Conservation (phyloP, 1,140 invertebrate species). For the Psix sp. region DNA sequence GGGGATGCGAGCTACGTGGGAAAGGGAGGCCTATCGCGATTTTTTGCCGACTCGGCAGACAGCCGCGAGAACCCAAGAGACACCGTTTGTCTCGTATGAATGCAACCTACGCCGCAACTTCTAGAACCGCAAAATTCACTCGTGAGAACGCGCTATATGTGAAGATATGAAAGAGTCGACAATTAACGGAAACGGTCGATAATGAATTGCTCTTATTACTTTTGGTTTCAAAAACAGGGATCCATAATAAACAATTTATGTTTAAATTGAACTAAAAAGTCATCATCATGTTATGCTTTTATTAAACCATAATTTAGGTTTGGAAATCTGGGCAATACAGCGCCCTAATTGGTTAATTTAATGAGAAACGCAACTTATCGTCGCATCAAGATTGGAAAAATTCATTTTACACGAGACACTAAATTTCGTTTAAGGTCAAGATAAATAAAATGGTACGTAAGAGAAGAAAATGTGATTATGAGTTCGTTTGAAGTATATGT, state of each 20-base stretch:
- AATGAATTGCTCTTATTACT: constrained; percentile 35
- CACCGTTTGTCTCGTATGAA: constrained; percentile 46
- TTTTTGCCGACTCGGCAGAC: constrained; percentile 50
- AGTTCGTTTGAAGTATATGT: constrained; percentile 17
- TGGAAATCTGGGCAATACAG: too few relatives aligned
- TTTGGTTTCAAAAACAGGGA: constrained; percentile 10
- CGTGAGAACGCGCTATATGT: constrained; percentile 37
- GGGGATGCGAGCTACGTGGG: constrained; percentile 34
- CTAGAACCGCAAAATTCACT: constrained; percentile 33
- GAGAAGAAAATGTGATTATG: constrained; percentile 1
- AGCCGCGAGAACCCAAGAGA: constrained; percentile 43
- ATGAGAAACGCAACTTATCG: too few relatives aligned
- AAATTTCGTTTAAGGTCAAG: too few relatives aligned
- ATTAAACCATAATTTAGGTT: too few relatives aligned
- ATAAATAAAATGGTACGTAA: too few relatives aligned
- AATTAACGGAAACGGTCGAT: constrained; percentile 40
- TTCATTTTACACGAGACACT: too few relatives aligned
- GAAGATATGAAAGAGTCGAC: constrained; percentile 23
- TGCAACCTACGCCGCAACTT: constrained; percentile 35
- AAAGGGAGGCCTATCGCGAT: constrained; percentile 45
- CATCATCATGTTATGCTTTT: too few relatives aligned
- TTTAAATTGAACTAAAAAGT: too few relatives aligned
- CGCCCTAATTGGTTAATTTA: too few relatives aligned
- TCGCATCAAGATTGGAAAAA: too few relatives aligned
- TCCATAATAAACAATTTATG: constrained; percentile 22